Evolutionary conservation across 2,113 vertebrate species (phyloP).

Genomic region (Anhinga anhinga): DNA sequence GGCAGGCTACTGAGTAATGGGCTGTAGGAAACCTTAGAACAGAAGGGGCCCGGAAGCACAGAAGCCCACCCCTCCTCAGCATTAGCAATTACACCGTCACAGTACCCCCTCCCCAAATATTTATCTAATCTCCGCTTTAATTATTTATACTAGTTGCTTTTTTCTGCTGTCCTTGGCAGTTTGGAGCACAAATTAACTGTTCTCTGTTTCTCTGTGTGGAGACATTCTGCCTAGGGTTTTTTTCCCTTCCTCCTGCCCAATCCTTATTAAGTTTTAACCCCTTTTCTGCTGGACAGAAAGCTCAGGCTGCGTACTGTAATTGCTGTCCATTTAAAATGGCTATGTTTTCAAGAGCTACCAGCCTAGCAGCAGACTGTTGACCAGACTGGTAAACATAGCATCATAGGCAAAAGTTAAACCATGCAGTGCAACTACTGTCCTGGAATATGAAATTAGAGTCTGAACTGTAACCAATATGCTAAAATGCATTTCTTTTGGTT

Average conservation of each 20-base stretch:
- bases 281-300: neutral
- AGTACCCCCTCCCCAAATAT: constrained; percentile 18
- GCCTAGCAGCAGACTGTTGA: neutral
- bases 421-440: neutral
- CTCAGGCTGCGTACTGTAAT: neutral
- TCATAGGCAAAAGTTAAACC: neutral
- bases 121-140: constrained; percentile 30
- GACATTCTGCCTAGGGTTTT: neutral
- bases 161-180: constrained; percentile 21
- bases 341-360: neutral
- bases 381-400: neutral
- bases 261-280: constrained; percentile 13
- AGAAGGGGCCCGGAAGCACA: neutral
- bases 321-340: neutral
- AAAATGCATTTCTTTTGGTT: neutral
- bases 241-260: neutral
- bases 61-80: neutral
- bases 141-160: constrained; percentile 47
- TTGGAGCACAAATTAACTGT: constrained; percentile 17
- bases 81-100: neutral
- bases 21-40: neutral
- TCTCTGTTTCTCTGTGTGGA: neutral
- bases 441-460: neutral
- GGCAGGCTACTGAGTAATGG: neutral
- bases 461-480: neutral